These are phyloP conservation scores for Polymixis flavicincta DNA, from an alignment of 2,888 invertebrate genomes.

Conservation along the genomic window DNA sequence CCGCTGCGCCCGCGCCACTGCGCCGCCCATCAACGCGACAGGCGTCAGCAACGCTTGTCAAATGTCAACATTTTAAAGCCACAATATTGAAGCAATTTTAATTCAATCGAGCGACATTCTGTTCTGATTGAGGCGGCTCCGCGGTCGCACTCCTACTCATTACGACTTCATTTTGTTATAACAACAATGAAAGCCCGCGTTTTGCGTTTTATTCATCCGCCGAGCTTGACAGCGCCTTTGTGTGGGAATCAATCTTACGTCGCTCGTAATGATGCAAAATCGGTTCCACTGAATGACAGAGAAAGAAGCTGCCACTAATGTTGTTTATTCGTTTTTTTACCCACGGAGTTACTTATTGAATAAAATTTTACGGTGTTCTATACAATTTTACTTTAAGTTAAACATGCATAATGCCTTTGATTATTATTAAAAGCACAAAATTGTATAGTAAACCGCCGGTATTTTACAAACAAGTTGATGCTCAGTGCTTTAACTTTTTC, in stretches of 20 bases:
- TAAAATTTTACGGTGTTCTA: constrained; percentile 64
- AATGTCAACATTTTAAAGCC: constrained; percentile 85
- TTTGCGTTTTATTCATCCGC: constrained; percentile 81
- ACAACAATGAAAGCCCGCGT: constrained; percentile 83
- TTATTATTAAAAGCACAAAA: constrained; percentile 44
- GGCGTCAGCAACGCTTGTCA: constrained; percentile 88
- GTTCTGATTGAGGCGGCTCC: constrained; percentile 74
- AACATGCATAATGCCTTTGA: constrained; percentile 44
- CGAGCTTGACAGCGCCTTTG: constrained; percentile 85
- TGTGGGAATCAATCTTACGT: constrained; percentile 87
- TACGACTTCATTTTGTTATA: constrained; percentile 89
- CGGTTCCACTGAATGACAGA: constrained; percentile 86
- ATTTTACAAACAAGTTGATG: constrained; percentile 6
- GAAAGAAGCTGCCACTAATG: constrained; percentile 86
- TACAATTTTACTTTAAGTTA: constrained; percentile 44
- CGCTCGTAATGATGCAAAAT: constrained; percentile 87
- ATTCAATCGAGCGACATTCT: constrained; percentile 86
- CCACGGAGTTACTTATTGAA: constrained; percentile 69
- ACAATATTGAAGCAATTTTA: constrained; percentile 87
- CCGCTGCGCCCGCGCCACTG: constrained; percentile 61
- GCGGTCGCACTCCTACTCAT: constrained; percentile 82
- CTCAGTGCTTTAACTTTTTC: constrained; percentile 26
- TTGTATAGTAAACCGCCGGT: constrained; percentile 14
- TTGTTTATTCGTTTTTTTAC: constrained; percentile 79
- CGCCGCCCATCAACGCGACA: constrained; percentile 74